A percentile compares a stretch with the other conserved stretches of the same genome.
Conservation (phyloP, 2,888 invertebrate species). For the Peribatodes rhomboidaria region DNA sequence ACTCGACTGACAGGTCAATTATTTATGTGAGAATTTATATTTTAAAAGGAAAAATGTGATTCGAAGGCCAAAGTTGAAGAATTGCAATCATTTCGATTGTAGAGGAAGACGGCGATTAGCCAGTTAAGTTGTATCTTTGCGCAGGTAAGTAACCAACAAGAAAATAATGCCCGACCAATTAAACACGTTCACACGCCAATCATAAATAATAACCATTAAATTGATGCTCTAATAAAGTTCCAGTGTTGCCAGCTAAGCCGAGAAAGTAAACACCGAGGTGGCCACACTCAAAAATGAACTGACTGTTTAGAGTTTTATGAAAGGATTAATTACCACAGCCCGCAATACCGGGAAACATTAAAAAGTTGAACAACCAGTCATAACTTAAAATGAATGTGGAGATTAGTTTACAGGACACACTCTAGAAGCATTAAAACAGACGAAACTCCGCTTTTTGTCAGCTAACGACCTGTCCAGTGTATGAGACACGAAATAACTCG, state of each 20-base stretch:
- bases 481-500: constrained; percentile 70
- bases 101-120: constrained; percentile 25
- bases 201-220: constrained; percentile 74
- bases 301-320: constrained; percentile 65
- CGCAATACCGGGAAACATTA: constrained; percentile 73
- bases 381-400: constrained; percentile 65
- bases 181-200: constrained; percentile 74
- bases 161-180: constrained; percentile 59
- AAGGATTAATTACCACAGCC: constrained; percentile 72
- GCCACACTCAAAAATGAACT: constrained; percentile 61
- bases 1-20: constrained; percentile 46
- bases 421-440: constrained; percentile 72
- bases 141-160: constrained; percentile 21
- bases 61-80: constrained; percentile 27
- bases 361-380: constrained; percentile 66
- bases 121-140: constrained; percentile 39
- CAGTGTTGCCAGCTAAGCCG: constrained; percentile 61
- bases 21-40: constrained; percentile 34
- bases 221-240: constrained; percentile 67
- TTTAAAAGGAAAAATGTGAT: constrained; percentile 23
- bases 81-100: constrained; percentile 31
- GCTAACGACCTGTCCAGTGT: constrained; percentile 67
- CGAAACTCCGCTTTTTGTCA: constrained; percentile 68
- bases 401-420: constrained; percentile 66
- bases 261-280: constrained; percentile 66